Conservation (phyloP, 2,797 vertebrate species). For the Melanotaenia nigrans region DNA sequence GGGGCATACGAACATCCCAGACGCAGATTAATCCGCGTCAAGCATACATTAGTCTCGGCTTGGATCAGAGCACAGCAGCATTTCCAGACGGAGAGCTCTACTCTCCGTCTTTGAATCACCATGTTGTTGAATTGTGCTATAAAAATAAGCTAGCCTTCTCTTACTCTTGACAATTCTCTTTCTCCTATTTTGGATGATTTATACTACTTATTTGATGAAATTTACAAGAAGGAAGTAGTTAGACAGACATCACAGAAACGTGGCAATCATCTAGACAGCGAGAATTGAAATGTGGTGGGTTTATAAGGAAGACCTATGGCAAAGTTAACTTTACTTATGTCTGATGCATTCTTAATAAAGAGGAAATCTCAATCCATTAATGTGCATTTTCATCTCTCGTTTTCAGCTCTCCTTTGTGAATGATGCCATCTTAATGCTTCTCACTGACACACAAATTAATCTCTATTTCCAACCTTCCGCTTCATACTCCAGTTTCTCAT, state of each 20-base stretch:
- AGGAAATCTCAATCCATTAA: slow-evolving; percentile 13
- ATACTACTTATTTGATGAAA: slow-evolving; percentile 14
- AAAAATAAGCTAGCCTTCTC: too few species aligned
- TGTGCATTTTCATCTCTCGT: slow-evolving; percentile 17
- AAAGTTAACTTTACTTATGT: slow-evolving; percentile 14
- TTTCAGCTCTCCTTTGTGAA: slow-evolving; percentile 34
- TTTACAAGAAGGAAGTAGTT: slow-evolving; percentile 8
- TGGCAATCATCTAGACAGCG: slow-evolving; percentile 9
- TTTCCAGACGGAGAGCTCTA: slow-evolving; percentile 29
- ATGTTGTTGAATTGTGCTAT: too few species aligned
- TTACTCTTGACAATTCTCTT: slow-evolving; percentile 1
- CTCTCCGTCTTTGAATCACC: neutral
- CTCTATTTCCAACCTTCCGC: slow-evolving; percentile 29
- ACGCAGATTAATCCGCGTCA: slow-evolving; percentile 39
- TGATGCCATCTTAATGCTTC: slow-evolving; percentile 25
- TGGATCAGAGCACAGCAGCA: slow-evolving; percentile 23
- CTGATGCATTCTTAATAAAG: slow-evolving; percentile 9
- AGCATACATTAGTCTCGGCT: slow-evolving; percentile 47
- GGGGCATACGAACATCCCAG: slow-evolving; percentile 33
- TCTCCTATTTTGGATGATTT: slow-evolving; percentile 20
- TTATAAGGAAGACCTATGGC: slow-evolving; percentile 41
- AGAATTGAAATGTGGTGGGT: slow-evolving; percentile 12
- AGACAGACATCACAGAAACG: slow-evolving; percentile 23
- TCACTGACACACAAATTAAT: slow-evolving; percentile 17
- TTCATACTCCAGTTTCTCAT: slow-evolving; percentile 35